A percentile compares a stretch with the other conserved stretches of the same genome.
phyloP scores from a whole-genome alignment of 2,888 invertebrate genomes.

The Noctua janthina region DNA sequence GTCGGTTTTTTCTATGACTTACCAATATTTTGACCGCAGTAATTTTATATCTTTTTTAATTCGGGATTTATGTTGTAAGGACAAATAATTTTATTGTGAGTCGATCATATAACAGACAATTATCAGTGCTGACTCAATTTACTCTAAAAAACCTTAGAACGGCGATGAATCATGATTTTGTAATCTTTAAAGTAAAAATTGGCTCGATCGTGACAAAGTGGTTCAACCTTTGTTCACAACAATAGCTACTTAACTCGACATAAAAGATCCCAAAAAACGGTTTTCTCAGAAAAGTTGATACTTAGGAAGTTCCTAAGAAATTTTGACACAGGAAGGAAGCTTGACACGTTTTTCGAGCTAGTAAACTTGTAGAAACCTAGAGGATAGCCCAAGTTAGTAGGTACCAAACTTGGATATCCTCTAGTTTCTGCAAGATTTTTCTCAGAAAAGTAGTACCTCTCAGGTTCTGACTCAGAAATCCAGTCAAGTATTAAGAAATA shows the following conservation, averaged over 20 bases:
- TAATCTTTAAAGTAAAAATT: constrained; percentile 19
- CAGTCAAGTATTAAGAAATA: not conserved
- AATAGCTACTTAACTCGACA: constrained; percentile 47
- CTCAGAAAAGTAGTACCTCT: not conserved
- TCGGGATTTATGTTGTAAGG: not conserved
- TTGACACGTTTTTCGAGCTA: not conserved
- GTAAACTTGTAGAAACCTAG: not conserved
- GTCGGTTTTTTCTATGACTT: constrained; percentile 47
- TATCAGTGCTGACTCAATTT: constrained; percentile 29
- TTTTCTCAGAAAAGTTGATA: constrained; percentile 30
- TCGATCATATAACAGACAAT: constrained; percentile 8
- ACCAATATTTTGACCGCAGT: constrained; percentile 29
- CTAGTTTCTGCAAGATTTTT: not conserved
- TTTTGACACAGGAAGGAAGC: constrained; percentile 16
- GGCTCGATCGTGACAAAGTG: constrained; percentile 45
- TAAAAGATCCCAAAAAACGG: constrained; percentile 5
- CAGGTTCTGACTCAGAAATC: not conserved
- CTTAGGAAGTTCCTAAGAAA: constrained; percentile 2
- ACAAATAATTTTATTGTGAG: constrained; percentile 8
- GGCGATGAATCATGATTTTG: constrained; percentile 45
- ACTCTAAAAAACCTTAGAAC: constrained; percentile 6
- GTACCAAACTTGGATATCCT: not conserved
- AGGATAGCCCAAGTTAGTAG: not conserved
- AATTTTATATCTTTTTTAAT: not conserved
- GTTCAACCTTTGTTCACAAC: constrained; percentile 31